A percentile compares a stretch with the other conserved stretches of the same genome.
Evolutionary conservation across 1,140 invertebrate genomes (phyloP).

Genomic region (Drosophila burlai): DNA sequence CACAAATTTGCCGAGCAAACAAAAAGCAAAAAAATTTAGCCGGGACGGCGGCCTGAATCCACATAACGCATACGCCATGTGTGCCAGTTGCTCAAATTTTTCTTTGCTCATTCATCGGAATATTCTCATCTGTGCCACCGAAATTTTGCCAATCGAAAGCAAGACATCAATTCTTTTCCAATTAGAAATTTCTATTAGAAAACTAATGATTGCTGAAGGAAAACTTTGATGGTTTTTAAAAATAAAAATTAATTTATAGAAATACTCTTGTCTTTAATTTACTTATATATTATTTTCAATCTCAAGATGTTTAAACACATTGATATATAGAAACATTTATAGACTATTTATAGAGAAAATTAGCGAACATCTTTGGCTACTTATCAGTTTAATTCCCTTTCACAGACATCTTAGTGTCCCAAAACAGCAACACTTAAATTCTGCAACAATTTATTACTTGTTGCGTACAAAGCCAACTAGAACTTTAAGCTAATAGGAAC

Average conservation of each 20-base stretch:
- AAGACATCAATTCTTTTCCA: not conserved
- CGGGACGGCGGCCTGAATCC: slow-evolving; percentile 31
- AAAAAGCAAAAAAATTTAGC: slow-evolving; percentile 25
- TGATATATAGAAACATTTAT: too few relatives aligned
- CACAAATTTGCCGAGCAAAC: slow-evolving; percentile 44
- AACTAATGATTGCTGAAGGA: not conserved
- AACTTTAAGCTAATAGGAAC: not conserved
- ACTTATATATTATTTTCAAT: not conserved
- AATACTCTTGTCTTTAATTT: not conserved
- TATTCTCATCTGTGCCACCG: not conserved
- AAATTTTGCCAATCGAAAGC: slow-evolving; percentile 5
- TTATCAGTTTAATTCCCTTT: not conserved
- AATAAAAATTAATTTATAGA: not conserved
- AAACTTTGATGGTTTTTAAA: not conserved
- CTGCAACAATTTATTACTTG: not conserved
- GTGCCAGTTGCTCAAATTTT: slow-evolving; percentile 47
- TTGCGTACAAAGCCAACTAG: not conserved
- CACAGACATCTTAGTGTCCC: too few relatives aligned
- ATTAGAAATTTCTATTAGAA: not conserved
- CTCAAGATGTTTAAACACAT: not conserved
- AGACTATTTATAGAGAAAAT: not conserved
- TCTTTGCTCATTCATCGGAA: slow-evolving; percentile 32
- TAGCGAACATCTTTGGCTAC: too few relatives aligned
- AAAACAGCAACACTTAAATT: not conserved
- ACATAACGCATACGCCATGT: slow-evolving; percentile 69